phyloP scores from a whole-genome alignment of 1,140 invertebrate species.

The Drosophila arawakana region DNA sequence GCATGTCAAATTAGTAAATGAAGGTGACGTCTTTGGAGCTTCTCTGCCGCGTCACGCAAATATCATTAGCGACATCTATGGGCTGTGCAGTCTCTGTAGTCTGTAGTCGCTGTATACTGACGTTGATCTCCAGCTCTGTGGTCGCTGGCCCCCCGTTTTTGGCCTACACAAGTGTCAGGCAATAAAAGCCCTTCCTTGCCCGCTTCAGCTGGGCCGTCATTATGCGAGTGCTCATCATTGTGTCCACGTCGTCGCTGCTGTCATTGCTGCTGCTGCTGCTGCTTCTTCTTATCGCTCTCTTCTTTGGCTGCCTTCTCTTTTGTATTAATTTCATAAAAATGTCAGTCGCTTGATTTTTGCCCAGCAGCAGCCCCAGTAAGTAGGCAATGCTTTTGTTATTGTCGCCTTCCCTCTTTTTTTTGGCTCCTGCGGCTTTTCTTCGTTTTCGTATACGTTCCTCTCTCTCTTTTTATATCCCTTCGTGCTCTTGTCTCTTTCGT shows the following conservation, averaged over 20 bases:
- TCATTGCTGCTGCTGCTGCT: slow-evolving; percentile 30
- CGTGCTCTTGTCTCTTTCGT: neutral
- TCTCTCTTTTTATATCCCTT: neutral
- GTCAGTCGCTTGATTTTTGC: slow-evolving; percentile 72
- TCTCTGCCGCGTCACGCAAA: slow-evolving; percentile 51
- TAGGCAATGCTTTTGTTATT: slow-evolving; percentile 69
- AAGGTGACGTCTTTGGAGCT: slow-evolving; percentile 39
- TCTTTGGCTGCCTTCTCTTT: slow-evolving; percentile 29
- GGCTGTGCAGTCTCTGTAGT: neutral
- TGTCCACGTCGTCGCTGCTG: slow-evolving; percentile 51
- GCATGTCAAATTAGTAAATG: slow-evolving; percentile 68
- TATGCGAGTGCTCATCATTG: slow-evolving; percentile 65
- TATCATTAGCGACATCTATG: slow-evolving; percentile 62
- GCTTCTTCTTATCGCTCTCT: neutral
- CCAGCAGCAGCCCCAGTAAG: slow-evolving; percentile 64
- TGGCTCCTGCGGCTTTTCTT: slow-evolving; percentile 48
- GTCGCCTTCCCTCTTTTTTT: slow-evolving; percentile 40
- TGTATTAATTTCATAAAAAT: slow-evolving; percentile 83
- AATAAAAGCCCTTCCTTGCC: slow-evolving; percentile 46
- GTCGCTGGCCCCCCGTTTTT: neutral
- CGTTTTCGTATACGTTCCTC: slow-evolving; percentile 19
- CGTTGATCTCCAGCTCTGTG: slow-evolving; percentile 33
- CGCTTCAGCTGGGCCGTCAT: slow-evolving; percentile 48
- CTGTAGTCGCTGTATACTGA: slow-evolving; percentile 22
- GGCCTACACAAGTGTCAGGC: slow-evolving; percentile 58